Conservation (phyloP, 2,797 vertebrate genomes). For the Chloroceryle inda region DNA sequence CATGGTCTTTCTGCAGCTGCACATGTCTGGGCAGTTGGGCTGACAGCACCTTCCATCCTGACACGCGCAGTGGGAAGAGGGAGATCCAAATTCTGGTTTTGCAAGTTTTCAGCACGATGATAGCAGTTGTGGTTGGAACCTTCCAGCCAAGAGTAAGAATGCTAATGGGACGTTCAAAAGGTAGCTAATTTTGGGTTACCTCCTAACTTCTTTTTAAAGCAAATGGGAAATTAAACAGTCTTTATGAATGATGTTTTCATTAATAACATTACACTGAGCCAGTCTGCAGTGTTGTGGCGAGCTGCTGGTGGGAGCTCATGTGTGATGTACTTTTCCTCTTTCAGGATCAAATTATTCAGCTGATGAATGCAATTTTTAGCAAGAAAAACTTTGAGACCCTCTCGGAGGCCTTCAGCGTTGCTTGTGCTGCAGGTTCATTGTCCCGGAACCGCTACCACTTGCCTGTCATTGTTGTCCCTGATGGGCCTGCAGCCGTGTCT, state of each 20-base stretch:
- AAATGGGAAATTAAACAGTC: not conserved
- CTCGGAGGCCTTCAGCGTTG: constrained; percentile 93
- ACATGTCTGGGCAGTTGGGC: not conserved
- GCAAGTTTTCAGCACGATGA: not conserved
- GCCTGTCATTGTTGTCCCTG: constrained; percentile 87
- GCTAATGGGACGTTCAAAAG: not conserved
- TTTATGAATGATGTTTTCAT: not conserved
- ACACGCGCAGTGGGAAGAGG: not conserved
- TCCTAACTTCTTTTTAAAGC: not conserved
- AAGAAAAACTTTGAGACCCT: constrained; percentile 95
- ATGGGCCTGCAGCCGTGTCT: constrained; percentile 89
- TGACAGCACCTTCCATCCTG: not conserved
- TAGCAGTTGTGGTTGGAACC: not conserved
- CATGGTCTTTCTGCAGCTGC: not conserved
- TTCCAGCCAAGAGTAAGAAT: constrained; percentile 7
- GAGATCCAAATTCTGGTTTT: not conserved
- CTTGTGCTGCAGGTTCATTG: constrained; percentile 87
- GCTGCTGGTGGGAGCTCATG: not conserved
- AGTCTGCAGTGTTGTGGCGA: not conserved
- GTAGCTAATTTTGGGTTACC: not conserved
- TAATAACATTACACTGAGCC: not conserved
- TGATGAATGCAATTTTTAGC: constrained; percentile 96
- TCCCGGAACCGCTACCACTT: constrained; percentile 93
- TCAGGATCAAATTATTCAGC: constrained; percentile 96
- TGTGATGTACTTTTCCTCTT: not conserved